Evolutionary conservation across 2,113 vertebrate species (phyloP), one percentile per base, ranked within the genome.

Genomic region (Zapus hudsonius): DNA sequence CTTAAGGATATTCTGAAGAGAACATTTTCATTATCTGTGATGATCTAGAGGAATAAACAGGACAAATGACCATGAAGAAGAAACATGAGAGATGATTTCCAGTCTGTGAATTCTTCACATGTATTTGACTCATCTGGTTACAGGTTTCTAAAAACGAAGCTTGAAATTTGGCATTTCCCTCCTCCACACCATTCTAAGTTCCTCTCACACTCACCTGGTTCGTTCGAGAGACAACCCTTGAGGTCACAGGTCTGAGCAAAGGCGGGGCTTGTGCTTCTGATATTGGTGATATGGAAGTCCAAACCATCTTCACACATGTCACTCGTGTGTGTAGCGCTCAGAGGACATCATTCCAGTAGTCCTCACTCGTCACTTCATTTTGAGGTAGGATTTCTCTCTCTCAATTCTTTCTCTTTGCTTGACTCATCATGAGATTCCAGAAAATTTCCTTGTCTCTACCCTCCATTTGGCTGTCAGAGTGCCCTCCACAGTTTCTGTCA

Each of bases 1-100:
- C 40, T 84, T 76, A 31, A 33, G 79, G 55, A 29, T 36, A 64
- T 73, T 89, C 90, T 40, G 72, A 72, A 73, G 84, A 92, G 75
- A 92, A 83, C 38, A 38, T 80, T 84, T 66, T 84, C 20, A 67
- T 47, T 29, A 38, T 69, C 29, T 55, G 92, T 66, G 64, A 83
- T 63, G 76, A 89, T 59, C 44, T 81, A 33, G 61, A 87, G 55
- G 57, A 80, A n/a, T 29, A 80, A 92, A 79, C 6, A 59, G 64
- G 52, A 27, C 38, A 57, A 63, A 81, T 72, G 42, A 91, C 36
- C 61, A 75, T n/a, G 61, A 87, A 67, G 84, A 80, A 22, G 19
- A 36, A 73, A 72, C 23, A 61, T 31, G 59, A 38, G 16, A 15
- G n/a, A 52, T 63, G 8, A 55, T 33, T 84, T 92, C 33, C 90